A percentile compares a stretch with the other conserved stretches of the same genome.
These are phyloP conservation scores for Pangasius djambal DNA, from an alignment of 2,797 vertebrate genomes.

Conservation along the genomic window DNA sequence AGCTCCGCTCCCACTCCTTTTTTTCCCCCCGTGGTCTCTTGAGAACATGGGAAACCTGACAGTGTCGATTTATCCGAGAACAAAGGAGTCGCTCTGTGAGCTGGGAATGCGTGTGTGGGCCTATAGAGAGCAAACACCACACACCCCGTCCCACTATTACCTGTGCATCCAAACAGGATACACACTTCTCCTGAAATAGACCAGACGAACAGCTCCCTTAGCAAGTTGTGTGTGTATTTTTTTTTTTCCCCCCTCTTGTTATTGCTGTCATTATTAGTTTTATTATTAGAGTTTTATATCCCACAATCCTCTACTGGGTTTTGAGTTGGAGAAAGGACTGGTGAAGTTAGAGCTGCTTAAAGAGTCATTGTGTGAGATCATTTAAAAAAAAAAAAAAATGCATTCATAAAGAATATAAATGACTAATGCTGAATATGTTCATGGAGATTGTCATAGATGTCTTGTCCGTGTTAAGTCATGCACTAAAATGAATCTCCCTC, in stretches of 20 bases:
- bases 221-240: neutral
- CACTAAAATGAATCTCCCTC: constrained; percentile 1
- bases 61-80: constrained; percentile 79
- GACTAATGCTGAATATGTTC: neutral
- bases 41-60: constrained; percentile 77
- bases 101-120: constrained; percentile 70
- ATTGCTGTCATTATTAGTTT: constrained; percentile 26
- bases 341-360: neutral
- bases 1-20: constrained; percentile 67
- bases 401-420: neutral
- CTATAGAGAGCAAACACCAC: constrained; percentile 74
- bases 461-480: neutral
- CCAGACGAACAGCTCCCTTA: constrained; percentile 72
- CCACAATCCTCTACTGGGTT: neutral
- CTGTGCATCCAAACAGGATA: constrained; percentile 77
- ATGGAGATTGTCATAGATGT: neutral
- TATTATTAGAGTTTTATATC: constrained; percentile 35
- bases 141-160: constrained; percentile 71
- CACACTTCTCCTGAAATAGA: constrained; percentile 75
- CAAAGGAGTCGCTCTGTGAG: constrained; percentile 76
- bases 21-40: constrained; percentile 72
- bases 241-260: constrained; percentile 48
- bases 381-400: neutral
- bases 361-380: neutral
- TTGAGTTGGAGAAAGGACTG: neutral